Evolutionary conservation across 92 coral and sea anemone species (phyloP).

Genomic region (Epizoanthus ramosus): DNA sequence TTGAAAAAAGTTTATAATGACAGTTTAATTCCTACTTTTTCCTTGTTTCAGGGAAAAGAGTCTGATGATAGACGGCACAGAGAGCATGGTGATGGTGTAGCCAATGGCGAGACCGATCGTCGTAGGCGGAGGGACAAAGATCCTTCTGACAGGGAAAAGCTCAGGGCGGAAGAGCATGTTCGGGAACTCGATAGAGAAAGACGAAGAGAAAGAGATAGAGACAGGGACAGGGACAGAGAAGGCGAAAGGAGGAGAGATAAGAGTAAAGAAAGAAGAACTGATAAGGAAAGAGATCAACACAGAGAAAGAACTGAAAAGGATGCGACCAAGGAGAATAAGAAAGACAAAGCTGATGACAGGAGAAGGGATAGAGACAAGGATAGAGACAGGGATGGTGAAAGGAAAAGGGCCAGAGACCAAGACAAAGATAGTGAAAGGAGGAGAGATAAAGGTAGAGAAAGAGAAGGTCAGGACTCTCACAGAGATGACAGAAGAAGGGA

Average conservation of each 20-base stretch:
- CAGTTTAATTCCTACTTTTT: no score
- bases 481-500: conserved; percentile 42
- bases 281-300: conserved; percentile 25
- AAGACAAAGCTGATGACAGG: conserved; percentile 3
- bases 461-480: neutral
- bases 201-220: conserved; percentile 57
- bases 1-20: neutral
- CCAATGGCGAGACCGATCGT: conserved; percentile 52
- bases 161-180: conserved; percentile 42
- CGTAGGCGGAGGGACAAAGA: conserved; percentile 18
- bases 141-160: conserved; percentile 30
- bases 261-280: conserved; percentile 29
- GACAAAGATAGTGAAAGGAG: conserved; percentile 32
- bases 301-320: conserved; percentile 30
- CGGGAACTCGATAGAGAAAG: conserved; percentile 51
- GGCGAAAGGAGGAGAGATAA: conserved; percentile 3
- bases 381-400: conserved; percentile 56
- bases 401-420: conserved; percentile 33
- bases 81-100: conserved; percentile 43
- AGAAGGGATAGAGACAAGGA: conserved; percentile 41
- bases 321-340: conserved; percentile 19
- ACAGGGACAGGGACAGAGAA: conserved; percentile 49
- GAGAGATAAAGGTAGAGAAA: neutral
- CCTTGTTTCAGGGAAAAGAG: conserved; percentile 50
- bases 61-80: conserved; percentile 63